Conservation (phyloP, 2,113 vertebrate species). For the Oryzias curvinotus region DNA sequence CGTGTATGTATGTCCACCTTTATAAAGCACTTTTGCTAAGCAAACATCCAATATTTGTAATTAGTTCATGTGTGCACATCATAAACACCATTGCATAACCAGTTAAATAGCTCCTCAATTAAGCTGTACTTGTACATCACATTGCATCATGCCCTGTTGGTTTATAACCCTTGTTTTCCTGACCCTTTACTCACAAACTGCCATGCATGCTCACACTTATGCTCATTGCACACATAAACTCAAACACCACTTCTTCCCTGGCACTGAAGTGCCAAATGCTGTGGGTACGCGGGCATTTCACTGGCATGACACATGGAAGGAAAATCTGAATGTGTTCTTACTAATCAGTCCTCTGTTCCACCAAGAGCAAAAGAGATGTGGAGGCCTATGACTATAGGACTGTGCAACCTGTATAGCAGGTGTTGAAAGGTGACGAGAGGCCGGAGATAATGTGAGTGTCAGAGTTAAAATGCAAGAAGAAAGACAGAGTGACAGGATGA, state of each 20-base stretch:
- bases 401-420: slow-evolving; percentile 54
- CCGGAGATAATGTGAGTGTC: slow-evolving; percentile 43
- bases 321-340: slow-evolving; percentile 83
- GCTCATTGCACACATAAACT: slow-evolving; percentile 41
- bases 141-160: slow-evolving; percentile 46
- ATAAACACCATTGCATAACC: slow-evolving; percentile 28
- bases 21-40: slow-evolving; percentile 37
- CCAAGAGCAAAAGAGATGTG: slow-evolving; percentile 52
- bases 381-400: slow-evolving; percentile 31
- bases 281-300: slow-evolving; percentile 76
- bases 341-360: slow-evolving; percentile 80
- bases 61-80: slow-evolving; percentile 18
- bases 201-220: slow-evolving; percentile 22
- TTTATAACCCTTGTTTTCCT: slow-evolving; percentile 41
- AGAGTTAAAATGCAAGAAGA: slow-evolving; percentile 37
- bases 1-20: slow-evolving; percentile 58
- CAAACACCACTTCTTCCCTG: slow-evolving; percentile 72
- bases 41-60: slow-evolving; percentile 49
- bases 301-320: slow-evolving; percentile 80
- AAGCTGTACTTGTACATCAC: slow-evolving; percentile 43
- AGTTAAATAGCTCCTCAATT: slow-evolving; percentile 26
- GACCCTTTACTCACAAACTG: slow-evolving; percentile 31
- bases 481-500: slow-evolving; percentile 39
- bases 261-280: slow-evolving; percentile 74
- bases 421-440: slow-evolving; percentile 60